Evolutionary conservation across 2,797 vertebrate genomes (phyloP).

Genomic region (Spheniscus humboldti): DNA sequence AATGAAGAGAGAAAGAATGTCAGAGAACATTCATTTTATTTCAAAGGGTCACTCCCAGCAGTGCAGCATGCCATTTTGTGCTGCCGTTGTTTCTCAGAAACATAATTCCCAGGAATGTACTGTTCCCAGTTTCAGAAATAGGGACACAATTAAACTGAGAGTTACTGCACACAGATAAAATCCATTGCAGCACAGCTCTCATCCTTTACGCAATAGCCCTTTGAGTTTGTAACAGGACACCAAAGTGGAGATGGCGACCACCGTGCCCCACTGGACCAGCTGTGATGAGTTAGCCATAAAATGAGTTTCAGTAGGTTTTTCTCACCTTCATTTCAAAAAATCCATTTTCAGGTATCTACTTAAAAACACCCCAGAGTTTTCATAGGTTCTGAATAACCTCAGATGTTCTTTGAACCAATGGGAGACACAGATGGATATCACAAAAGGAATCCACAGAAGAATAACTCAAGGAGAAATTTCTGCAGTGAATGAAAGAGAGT

Average conservation of each 20-base stretch:
- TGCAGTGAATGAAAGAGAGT: not conserved
- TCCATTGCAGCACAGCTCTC: not conserved
- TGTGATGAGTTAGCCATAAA: not conserved
- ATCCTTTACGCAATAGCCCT: not conserved
- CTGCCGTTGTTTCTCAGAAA: conserved; percentile 33
- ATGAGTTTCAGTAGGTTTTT: not conserved
- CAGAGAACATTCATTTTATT: conserved; percentile 72
- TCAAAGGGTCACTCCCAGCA: conserved; percentile 71
- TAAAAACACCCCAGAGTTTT: not conserved
- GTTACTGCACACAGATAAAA: conserved; percentile 4
- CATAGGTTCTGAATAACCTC: not conserved
- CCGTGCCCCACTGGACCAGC: not conserved
- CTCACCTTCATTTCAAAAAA: not conserved
- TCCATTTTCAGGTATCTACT: not conserved
- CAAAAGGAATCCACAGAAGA: not conserved
- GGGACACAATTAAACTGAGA: conserved; percentile 17
- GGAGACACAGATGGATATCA: not conserved
- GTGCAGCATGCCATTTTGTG: conserved; percentile 23
- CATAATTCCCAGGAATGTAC: conserved; percentile 17
- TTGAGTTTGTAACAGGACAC: not conserved
- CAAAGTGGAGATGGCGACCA: not conserved
- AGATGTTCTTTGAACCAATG: not conserved
- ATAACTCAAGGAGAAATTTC: not conserved
- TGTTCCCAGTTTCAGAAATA: conserved; percentile 20
- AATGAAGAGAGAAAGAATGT: conserved; percentile 68